Conservation (phyloP, 2,797 vertebrate genomes). For the Cynodonichthys magdalenae region DNA sequence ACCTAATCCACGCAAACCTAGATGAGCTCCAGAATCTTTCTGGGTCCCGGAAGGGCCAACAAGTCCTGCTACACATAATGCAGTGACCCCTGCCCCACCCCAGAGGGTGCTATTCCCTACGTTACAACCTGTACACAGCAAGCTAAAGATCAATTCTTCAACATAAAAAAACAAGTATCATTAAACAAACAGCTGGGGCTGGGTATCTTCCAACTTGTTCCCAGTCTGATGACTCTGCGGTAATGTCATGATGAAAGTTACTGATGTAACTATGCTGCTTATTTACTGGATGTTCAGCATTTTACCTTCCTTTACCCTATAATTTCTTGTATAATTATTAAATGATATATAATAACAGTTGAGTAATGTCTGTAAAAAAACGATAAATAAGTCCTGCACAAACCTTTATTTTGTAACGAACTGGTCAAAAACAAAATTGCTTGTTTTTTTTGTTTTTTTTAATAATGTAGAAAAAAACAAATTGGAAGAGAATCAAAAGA, state of each 20-base stretch:
- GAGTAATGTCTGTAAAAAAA: not conserved
- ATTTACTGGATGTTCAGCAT: conserved; percentile 1
- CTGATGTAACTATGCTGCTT: conserved; percentile 6
- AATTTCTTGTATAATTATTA: not conserved
- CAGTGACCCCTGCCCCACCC: conserved; percentile 33
- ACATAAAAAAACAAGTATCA: conserved; percentile 34
- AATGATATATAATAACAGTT: not conserved
- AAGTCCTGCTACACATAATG: conserved; percentile 7
- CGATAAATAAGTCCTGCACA: no score
- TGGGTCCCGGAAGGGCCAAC: not conserved
- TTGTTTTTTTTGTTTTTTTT: not conserved
- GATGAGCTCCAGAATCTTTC: not conserved
- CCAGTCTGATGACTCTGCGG: not conserved
- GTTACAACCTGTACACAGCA: conserved; percentile 5
- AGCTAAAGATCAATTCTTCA: conserved; percentile 52
- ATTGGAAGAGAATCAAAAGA: not conserved
- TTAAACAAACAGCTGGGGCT: conserved; percentile 23
- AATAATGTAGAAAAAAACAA: not conserved
- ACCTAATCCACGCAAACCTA: not conserved
- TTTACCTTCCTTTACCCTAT: not conserved
- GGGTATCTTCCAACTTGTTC: conserved; percentile 10
- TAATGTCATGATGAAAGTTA: not conserved
- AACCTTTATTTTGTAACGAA: not conserved
- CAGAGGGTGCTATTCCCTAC: conserved; percentile 39
- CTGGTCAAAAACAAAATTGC: not conserved